Conservation (phyloP, 2,113 vertebrate species). For the Todiramphus chloris region DNA sequence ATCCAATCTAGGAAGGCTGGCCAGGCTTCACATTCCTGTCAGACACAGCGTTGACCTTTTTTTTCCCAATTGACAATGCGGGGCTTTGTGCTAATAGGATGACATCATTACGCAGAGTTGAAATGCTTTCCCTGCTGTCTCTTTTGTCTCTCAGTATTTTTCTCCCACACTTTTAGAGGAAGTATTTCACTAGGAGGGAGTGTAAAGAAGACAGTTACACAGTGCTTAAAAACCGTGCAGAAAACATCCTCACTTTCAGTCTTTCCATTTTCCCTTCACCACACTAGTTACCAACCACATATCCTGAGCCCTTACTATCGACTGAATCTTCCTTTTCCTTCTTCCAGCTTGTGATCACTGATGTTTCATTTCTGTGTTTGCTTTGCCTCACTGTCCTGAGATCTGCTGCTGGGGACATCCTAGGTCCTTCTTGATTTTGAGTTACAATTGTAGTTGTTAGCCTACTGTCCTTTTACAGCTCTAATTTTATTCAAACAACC, state of each 20-base stretch:
- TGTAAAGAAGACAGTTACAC: background rate
- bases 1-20: background rate
- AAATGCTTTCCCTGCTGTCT: slow-evolving; percentile 19
- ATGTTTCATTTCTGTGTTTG: background rate
- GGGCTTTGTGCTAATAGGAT: slow-evolving; percentile 42
- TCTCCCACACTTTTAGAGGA: slow-evolving; percentile 32
- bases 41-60: slow-evolving; percentile 13
- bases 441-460: background rate
- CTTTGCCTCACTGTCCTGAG: background rate
- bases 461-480: background rate
- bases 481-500: slow-evolving; percentile 11
- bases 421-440: background rate
- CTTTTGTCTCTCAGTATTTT: slow-evolving; percentile 15
- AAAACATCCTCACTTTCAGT: background rate
- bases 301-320: background rate
- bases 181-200: background rate
- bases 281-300: background rate
- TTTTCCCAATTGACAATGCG: slow-evolving; percentile 19
- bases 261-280: background rate
- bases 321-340: background rate
- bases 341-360: background rate
- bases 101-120: slow-evolving; percentile 27
- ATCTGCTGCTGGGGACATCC: background rate
- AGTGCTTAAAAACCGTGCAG: background rate
- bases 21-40: background rate